These are phyloP conservation scores for Atrichornis clamosus DNA, from an alignment of 2,113 vertebrate species.

Conservation along the genomic window DNA sequence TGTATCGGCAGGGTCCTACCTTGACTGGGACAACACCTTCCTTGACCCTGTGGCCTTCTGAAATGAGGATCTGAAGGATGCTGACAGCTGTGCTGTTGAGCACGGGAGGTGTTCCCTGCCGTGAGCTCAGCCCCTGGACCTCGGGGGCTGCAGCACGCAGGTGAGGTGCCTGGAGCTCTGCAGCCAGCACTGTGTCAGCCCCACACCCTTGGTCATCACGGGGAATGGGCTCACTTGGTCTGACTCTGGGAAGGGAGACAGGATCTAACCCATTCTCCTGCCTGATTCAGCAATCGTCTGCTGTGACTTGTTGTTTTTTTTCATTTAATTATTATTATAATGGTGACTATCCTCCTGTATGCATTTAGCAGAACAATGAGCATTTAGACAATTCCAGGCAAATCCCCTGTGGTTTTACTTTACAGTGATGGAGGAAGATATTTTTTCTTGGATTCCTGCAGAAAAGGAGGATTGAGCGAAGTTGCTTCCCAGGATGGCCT, in stretches of 20 bases:
- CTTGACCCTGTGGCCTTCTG: neutral
- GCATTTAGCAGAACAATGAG: neutral
- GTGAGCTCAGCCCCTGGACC: neutral
- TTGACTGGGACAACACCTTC: neutral
- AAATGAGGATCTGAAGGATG: neutral
- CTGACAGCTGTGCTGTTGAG: accelerated
- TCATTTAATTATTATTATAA: neutral
- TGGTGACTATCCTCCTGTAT: neutral
- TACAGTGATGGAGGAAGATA: neutral
- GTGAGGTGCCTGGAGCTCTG: neutral
- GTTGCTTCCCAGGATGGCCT: neutral
- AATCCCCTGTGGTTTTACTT: neutral
- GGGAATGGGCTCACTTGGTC: neutral
- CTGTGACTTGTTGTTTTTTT: neutral
- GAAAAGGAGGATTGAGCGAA: neutral
- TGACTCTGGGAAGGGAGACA: neutral
- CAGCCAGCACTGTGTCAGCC: neutral
- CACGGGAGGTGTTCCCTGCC: neutral
- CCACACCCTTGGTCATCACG: accelerated
- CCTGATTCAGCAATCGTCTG: neutral
- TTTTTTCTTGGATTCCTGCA: neutral
- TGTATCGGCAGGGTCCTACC: neutral
- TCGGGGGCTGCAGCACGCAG: neutral
- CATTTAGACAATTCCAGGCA: neutral
- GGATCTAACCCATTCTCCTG: neutral